Evolutionary conservation across 2,113 vertebrate genomes (phyloP).

Genomic region (Glaucomys volans): DNA sequence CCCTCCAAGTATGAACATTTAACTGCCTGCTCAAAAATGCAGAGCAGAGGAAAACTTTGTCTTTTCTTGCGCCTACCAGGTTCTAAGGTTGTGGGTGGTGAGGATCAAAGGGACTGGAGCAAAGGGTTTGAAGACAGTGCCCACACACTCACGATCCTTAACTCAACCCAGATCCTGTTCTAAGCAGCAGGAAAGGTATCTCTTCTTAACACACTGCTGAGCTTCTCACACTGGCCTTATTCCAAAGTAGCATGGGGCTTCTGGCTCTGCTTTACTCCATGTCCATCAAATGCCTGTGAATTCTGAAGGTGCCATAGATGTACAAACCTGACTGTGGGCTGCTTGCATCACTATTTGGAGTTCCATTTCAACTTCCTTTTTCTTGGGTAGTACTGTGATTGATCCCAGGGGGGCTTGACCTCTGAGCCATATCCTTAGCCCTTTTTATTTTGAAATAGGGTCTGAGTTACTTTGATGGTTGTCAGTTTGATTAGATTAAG

Average conservation of each 20-base stretch:
- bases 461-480: neutral
- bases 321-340: accelerated
- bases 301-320: neutral
- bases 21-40: neutral
- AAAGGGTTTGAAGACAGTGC: neutral
- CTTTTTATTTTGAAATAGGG: neutral
- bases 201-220: too few relatives aligned
- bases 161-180: neutral
- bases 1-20: neutral
- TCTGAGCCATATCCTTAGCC: neutral
- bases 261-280: neutral
- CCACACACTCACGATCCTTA: neutral
- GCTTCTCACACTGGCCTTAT: neutral
- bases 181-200: neutral
- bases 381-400: neutral
- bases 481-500: too few relatives aligned
- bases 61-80: neutral
- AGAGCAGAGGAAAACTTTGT: neutral
- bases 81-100: neutral
- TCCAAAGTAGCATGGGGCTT: neutral
- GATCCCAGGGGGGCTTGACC: neutral
- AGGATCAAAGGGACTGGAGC: neutral
- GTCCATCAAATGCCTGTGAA: neutral
- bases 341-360: neutral
- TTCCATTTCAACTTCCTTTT: neutral